Conservation (phyloP, 2,113 vertebrate species). For the Sinocyclocheilus anophthalmus region DNA sequence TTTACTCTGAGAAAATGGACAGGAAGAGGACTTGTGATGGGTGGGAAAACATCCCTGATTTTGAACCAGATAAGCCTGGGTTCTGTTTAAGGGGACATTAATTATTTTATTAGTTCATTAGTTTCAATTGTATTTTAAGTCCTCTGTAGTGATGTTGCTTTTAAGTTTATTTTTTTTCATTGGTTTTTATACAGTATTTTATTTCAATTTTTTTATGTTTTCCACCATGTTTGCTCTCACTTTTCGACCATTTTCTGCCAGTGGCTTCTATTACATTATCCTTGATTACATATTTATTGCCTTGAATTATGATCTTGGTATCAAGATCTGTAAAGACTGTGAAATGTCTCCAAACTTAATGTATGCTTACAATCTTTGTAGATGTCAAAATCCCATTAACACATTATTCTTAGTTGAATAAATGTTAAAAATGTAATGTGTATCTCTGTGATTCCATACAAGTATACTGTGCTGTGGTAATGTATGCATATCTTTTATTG, state of each 20-base stretch:
- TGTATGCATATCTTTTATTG: background rate
- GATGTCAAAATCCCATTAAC: background rate
- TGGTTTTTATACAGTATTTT: background rate
- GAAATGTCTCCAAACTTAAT: background rate
- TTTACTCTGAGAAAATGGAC: constrained; percentile 64
- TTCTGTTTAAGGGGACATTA: background rate
- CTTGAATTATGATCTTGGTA: background rate
- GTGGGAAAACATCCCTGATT: background rate
- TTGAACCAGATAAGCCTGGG: background rate
- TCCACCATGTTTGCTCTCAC: background rate
- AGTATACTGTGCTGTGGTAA: background rate
- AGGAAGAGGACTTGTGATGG: constrained; percentile 22
- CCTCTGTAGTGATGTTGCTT: background rate
- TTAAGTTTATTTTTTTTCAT: background rate
- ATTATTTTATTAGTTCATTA: background rate
- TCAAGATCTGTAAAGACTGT: too few species aligned
- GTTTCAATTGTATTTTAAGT: background rate
- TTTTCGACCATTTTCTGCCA: background rate
- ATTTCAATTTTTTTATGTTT: background rate
- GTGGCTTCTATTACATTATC: background rate
- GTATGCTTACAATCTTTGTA: background rate
- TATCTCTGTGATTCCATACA: background rate
- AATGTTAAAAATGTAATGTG: background rate
- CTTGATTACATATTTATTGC: background rate
- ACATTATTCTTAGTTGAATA: background rate